Evolutionary conservation across 1,140 invertebrate genomes (phyloP), one percentile per base, ranked within the genome.

Genomic region (Acromyrmex echinatior): DNA sequence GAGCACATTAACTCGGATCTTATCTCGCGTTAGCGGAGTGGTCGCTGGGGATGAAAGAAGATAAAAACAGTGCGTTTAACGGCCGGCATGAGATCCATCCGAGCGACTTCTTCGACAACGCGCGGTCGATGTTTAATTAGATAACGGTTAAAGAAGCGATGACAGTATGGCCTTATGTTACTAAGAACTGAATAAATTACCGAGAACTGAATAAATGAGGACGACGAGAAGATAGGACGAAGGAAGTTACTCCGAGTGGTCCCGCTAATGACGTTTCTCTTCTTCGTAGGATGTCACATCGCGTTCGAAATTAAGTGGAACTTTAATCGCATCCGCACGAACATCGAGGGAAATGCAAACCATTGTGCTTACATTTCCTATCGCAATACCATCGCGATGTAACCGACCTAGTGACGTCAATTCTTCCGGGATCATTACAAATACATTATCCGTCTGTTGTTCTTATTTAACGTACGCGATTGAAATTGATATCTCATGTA

Each of bases 201-300:
- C 28, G 28, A 31, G 39, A 71, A 12, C n/a, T 62, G 56, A 25
- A 82, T 74, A 87, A 84, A 62, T 58, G 88, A 62, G 60, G 39
- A 39, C 3, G 76, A 35, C n/a, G 66, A 45, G 63, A 86, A 49
- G 84, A 87, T 21, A 71, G 45, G 70, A 49, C 80, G 86, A 70
- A 80, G 66, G 66, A 84, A 90, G 82, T 88, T 86, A 86, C 71
- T 84, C 91, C 86, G 79, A 89, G 88, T 66, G 88, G 78, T 86
- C 87, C 91, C 92, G 91, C 92, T 93, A 93, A 93, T 93, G 93
- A 93, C 92, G 88, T 93, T 93, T 92, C 87, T 87, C 89, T 87
- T 77, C 87, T 74, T 68, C 82, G 88, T 81, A 49, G 56, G n/a
- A 62, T 10, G 89, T 91, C 91, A 91, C 91, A 89, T 74, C 80